These are phyloP conservation scores for Hoplodrina blanda DNA, from an alignment of 2,888 invertebrate genomes.

Conservation along the genomic window DNA sequence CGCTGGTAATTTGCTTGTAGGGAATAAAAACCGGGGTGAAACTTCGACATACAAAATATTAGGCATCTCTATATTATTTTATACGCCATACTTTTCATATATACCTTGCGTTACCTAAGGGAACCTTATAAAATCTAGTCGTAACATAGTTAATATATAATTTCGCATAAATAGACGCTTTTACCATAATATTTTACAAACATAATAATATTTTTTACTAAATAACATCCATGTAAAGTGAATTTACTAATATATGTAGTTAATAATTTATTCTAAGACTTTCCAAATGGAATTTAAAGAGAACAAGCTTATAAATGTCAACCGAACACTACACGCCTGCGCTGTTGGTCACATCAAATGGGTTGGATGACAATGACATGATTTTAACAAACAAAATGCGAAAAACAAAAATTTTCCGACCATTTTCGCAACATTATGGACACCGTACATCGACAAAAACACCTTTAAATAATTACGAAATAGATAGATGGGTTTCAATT, in stretches of 20 bases:
- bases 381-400: slow-evolving; percentile 6
- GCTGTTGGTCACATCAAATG: background rate
- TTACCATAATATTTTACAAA: slow-evolving; percentile 48
- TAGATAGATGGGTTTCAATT: no score
- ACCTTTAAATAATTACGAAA: background rate
- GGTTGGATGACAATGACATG: background rate
- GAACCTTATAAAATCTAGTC: slow-evolving; percentile 44
- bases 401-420: slow-evolving; percentile 3
- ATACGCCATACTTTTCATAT: background rate
- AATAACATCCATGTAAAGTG: slow-evolving; percentile 81
- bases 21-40: no score
- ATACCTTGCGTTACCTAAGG: slow-evolving; percentile 8
- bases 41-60: background rate
- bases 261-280: slow-evolving; percentile 86
- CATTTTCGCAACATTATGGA: background rate
- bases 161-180: slow-evolving; percentile 56
- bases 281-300: slow-evolving; percentile 72
- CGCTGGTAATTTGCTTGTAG: no score
- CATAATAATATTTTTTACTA: slow-evolving; percentile 61
- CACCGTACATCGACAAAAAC: slow-evolving; percentile 10
- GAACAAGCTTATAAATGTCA: slow-evolving; percentile 12
- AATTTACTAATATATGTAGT: slow-evolving; percentile 84
- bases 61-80: background rate
- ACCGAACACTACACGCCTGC: background rate
- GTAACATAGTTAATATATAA: slow-evolving; percentile 45